These are phyloP conservation scores for Crenichthys baileyi DNA, from an alignment of 2,797 vertebrate genomes.

Conservation along the genomic window DNA sequence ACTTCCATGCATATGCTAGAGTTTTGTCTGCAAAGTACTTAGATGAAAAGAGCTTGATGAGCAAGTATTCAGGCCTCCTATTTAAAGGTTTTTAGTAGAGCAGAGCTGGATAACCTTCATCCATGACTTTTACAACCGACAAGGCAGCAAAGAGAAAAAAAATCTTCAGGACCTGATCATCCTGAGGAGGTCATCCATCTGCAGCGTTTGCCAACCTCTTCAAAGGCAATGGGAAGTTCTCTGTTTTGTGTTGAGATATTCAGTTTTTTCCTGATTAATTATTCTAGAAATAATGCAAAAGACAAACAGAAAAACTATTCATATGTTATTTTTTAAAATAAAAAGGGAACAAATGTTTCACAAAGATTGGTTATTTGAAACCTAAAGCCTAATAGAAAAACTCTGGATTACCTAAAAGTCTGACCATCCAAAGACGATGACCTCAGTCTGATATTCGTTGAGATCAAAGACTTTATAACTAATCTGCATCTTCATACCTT, in stretches of 20 bases:
- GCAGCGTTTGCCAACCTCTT: neutral
- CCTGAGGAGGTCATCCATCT: neutral
- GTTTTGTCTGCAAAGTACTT: constrained; percentile 6
- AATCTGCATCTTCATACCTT: neutral
- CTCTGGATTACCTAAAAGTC: neutral
- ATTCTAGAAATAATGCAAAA: neutral
- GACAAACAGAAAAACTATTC: neutral
- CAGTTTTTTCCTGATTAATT: neutral
- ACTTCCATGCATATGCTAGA: neutral
- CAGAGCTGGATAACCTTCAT: constrained; percentile 14
- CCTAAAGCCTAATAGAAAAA: neutral
- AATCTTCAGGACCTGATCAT: neutral
- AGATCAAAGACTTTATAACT: neutral
- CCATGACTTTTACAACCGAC: constrained; percentile 7
- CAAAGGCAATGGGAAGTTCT: neutral
- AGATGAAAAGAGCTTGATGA: constrained; percentile 38
- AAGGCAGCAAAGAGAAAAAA: neutral
- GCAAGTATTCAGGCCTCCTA: constrained; percentile 17
- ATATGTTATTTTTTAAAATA: neutral
- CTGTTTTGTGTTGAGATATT: neutral
- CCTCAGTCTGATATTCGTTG: neutral
- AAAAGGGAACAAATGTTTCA: neutral
- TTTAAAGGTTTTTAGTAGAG: constrained; percentile 18
- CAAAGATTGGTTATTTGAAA: neutral
- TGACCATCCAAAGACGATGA: neutral